Percentiles rank a stretch among this genome's conserved stretches.
These are phyloP conservation scores for Xiphophorus maculatus DNA, from an alignment of 2,113 vertebrate species.

Conservation along the genomic window DNA sequence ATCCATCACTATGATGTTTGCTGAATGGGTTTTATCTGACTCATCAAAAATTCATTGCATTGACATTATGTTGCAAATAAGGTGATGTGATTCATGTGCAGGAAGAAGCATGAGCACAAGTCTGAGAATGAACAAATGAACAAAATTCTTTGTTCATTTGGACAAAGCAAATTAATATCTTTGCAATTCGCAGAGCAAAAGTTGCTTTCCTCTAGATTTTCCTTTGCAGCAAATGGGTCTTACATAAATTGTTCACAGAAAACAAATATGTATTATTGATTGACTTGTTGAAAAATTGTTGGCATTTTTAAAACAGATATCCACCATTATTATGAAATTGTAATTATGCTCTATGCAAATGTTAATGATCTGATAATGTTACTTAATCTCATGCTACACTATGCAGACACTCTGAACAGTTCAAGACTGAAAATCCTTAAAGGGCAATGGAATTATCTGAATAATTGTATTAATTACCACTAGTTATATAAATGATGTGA, in stretches of 20 bases:
- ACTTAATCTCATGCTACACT: background rate
- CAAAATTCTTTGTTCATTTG: background rate
- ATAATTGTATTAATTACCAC: background rate
- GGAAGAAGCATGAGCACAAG: background rate
- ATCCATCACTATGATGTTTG: background rate
- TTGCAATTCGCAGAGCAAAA: background rate
- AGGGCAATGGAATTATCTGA: background rate
- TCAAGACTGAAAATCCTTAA: background rate
- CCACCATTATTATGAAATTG: background rate
- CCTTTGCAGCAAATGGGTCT: background rate
- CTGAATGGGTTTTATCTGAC: background rate
- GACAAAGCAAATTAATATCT: background rate
- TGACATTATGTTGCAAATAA: background rate
- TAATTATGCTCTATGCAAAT: background rate
- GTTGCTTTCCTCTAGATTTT: background rate
- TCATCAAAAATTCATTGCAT: background rate
- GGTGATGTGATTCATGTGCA: background rate
- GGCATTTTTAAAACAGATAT: background rate
- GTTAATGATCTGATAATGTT: background rate
- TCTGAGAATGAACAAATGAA: background rate
- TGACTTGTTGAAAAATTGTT: background rate
- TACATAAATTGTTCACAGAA: too few relatives aligned
- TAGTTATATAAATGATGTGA: background rate
- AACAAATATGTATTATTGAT: background rate
- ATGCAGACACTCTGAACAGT: background rate